A percentile compares a stretch with the other conserved stretches of the same genome.
These are phyloP conservation scores for Sipha maydis DNA, from an alignment of 2,888 invertebrate genomes.

Conservation along the genomic window DNA sequence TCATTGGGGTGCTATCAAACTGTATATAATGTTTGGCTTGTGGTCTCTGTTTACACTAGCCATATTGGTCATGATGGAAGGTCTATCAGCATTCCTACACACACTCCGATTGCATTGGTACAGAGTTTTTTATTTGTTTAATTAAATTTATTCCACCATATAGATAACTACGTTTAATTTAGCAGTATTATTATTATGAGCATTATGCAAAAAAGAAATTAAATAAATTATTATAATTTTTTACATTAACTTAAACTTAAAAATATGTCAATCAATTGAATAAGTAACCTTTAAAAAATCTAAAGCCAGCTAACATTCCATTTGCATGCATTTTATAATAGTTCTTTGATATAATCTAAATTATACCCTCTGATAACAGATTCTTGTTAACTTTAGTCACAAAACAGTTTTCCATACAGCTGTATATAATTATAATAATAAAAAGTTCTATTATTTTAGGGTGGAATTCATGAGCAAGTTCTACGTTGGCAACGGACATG, in stretches of 20 bases:
- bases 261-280: too few species aligned
- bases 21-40: constrained; percentile 74
- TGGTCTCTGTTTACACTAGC: constrained; percentile 86
- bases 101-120: constrained; percentile 90
- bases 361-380: too few species aligned
- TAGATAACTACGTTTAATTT: not conserved
- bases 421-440: not conserved
- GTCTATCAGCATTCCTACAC: constrained; percentile 88
- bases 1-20: constrained; percentile 69
- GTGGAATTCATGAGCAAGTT: constrained; percentile 90
- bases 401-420: not conserved
- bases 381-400: not conserved
- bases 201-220: too few species aligned
- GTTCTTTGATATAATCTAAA: not conserved
- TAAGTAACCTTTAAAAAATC: too few species aligned
- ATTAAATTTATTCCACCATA: not conserved
- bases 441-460: constrained; percentile 70
- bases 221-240: too few species aligned
- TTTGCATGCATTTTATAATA: not conserved
- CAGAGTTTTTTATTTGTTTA: constrained; percentile 64
- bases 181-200: not conserved
- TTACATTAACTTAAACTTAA: too few species aligned
- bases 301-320: not conserved
- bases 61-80: constrained; percentile 90
- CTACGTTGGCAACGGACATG: constrained; percentile 83